Evolutionary conservation across 2,888 invertebrate genomes (phyloP).

Genomic region (Acanthosepion lycidas): DNA sequence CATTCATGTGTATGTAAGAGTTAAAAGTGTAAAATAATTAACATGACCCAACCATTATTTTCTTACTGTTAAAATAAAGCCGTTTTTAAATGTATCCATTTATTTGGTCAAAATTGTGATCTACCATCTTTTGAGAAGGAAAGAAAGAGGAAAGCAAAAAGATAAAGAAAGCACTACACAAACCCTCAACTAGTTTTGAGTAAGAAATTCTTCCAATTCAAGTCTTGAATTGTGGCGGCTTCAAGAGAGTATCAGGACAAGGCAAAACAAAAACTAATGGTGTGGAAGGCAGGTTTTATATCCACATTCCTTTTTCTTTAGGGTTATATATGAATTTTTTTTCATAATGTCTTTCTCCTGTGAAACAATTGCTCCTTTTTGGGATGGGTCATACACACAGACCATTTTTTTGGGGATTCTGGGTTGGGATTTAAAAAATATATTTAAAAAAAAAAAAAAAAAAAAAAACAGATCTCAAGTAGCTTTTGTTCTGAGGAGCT

Average conservation of each 20-base stretch:
- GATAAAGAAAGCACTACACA: not conserved
- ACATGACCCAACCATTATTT: constrained; percentile 48
- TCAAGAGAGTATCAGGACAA: not conserved
- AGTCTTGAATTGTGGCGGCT: not conserved
- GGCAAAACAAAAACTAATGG: constrained; percentile 16
- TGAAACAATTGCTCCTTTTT: constrained; percentile 5
- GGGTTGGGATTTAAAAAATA: not conserved
- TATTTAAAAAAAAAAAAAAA: not conserved
- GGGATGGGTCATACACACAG: not conserved
- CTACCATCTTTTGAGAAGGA: constrained; percentile 24
- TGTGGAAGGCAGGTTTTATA: constrained; percentile 33
- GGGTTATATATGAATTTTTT: not conserved
- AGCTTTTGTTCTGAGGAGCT: constrained; percentile 8
- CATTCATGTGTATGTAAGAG: constrained; percentile 8
- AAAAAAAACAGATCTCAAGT: not conserved
- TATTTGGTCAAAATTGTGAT: constrained; percentile 47
- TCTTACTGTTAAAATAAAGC: constrained; percentile 48
- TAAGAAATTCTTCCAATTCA: constrained; percentile 14
- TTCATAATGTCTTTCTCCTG: not conserved
- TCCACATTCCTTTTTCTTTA: constrained; percentile 8
- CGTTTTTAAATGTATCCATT: constrained; percentile 48
- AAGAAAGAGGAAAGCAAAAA: constrained; percentile 42
- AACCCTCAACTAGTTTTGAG: not conserved
- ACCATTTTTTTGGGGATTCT: not conserved
- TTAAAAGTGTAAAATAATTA: constrained; percentile 49